Percentiles rank a stretch among this genome's conserved stretches.
Conservation (phyloP, 1,140 invertebrate genomes). For the Rhagoletis zephyria region DNA sequence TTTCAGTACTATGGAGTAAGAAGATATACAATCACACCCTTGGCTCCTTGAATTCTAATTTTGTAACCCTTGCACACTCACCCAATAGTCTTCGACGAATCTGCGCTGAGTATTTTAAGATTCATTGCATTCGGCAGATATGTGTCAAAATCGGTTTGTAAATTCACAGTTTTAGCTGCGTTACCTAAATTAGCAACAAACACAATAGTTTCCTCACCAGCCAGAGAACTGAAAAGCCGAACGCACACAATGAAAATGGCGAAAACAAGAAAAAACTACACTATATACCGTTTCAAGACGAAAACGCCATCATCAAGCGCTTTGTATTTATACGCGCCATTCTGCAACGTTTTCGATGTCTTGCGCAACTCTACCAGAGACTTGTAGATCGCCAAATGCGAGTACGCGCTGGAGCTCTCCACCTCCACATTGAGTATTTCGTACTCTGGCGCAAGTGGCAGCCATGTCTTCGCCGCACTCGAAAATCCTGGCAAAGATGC, state of each 20-base stretch:
- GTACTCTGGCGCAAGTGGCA: conserved; percentile 80
- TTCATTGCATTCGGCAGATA: conserved; percentile 56
- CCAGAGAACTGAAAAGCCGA: conserved; percentile 61
- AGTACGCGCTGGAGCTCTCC: conserved; percentile 58
- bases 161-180: conserved; percentile 44
- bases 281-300: conserved; percentile 67
- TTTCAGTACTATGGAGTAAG: not conserved
- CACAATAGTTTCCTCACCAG: conserved; percentile 63
- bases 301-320: conserved; percentile 60
- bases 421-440: conserved; percentile 74
- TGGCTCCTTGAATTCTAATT: no score
- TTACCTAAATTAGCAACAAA: conserved; percentile 63
- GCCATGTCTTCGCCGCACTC: conserved; percentile 76
- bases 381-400: conserved; percentile 71
- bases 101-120: conserved; percentile 62
- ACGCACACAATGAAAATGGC: not conserved
- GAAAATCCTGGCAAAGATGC: conserved; percentile 73
- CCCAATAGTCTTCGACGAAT: conserved; percentile 58
- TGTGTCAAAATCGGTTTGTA: conserved; percentile 61
- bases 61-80: not conserved
- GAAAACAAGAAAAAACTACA: not conserved
- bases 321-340: conserved; percentile 68
- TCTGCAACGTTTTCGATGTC: conserved; percentile 65
- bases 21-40: no score
- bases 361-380: conserved; percentile 63